A percentile compares a stretch with the other conserved stretches of the same genome.
These are phyloP conservation scores for Brachionus calyciflorus DNA, from an alignment of 1,140 invertebrate species.

Conservation along the genomic window DNA sequence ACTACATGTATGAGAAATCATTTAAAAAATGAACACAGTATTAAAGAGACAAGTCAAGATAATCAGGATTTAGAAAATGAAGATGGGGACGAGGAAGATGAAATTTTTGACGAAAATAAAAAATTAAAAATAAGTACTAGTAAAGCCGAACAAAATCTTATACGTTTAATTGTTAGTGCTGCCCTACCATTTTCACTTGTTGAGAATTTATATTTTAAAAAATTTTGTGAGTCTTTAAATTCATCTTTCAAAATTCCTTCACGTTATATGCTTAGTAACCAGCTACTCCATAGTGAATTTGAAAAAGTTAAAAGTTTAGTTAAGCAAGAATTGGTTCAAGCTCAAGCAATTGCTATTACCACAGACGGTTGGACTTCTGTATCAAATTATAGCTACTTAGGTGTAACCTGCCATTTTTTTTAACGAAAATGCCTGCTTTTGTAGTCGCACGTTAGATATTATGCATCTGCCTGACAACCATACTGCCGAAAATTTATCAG, in stretches of 20 bases:
- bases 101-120: too few relatives aligned
- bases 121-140: too few relatives aligned
- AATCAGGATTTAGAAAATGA: too few relatives aligned
- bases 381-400: not conserved
- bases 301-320: too few relatives aligned
- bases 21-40: too few relatives aligned
- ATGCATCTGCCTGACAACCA: too few relatives aligned
- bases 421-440: not conserved
- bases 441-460: too few relatives aligned
- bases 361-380: not conserved
- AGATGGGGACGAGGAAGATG: too few relatives aligned
- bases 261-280: not conserved
- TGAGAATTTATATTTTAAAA: slow-evolving; percentile 8
- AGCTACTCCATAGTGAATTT: too few relatives aligned
- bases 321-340: not conserved
- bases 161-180: not conserved
- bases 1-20: too few relatives aligned
- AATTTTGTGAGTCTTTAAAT: slow-evolving; percentile 2
- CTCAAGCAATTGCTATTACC: not conserved
- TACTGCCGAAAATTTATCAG: too few relatives aligned
- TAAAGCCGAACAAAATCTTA: not conserved
- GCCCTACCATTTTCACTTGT: not conserved
- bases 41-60: too few relatives aligned
- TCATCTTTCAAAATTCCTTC: not conserved
- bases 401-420: not conserved